Base-by-base conservation (phyloP, 2,797 vertebrate genomes). In the Hyperoplus immaculatus region DNA sequence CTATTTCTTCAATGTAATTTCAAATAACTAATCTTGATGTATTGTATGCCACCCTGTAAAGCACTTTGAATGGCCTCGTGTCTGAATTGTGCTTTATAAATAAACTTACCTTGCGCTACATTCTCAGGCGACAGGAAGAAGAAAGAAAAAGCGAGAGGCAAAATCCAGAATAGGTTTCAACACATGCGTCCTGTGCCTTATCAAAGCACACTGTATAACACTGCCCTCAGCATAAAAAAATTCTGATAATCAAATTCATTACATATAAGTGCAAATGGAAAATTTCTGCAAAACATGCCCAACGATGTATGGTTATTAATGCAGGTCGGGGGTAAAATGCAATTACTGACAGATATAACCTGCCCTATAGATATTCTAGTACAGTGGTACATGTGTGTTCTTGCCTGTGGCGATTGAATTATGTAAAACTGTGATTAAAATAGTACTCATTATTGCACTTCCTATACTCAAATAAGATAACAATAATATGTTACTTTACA, bases 261-360 rank as follows among this genome's bases (percentile, higher is more conserved):
- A 50, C 42, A 36, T 42, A 67, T 15, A 13, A 42, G 49, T 55
- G 18, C 14, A 63, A 84, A 76, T 69, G 14, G 11, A 62, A 69
- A 60, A 72, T 72, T 41, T 29, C 47, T 64, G 60, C 57, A 80
- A 60, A 62, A 61, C 59, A 65, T 46, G 39, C 38, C 36, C 8
- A 63, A 4, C 71, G 36, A 76, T 69, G 16, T 50, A 42, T 54
- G 49, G 55, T 80, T 77, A 81, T 70, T 78, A 61, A 79, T 77
- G 62, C 60, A 78, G 66, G 46, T 75, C 50, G 77, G 81, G 65
- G 46, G 73, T 64, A 69, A 56, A 86, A 77, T 64, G n/a, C 21
- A 67, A 14, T 47, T 69, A 72, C 42, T 68, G 63, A 87, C 63
- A 68, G 16, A 75, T 50, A 67, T 45, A 59, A 81, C 57, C 18